Conservation (phyloP, 2,888 invertebrate genomes). For the Lasioglossum villosulum region DNA sequence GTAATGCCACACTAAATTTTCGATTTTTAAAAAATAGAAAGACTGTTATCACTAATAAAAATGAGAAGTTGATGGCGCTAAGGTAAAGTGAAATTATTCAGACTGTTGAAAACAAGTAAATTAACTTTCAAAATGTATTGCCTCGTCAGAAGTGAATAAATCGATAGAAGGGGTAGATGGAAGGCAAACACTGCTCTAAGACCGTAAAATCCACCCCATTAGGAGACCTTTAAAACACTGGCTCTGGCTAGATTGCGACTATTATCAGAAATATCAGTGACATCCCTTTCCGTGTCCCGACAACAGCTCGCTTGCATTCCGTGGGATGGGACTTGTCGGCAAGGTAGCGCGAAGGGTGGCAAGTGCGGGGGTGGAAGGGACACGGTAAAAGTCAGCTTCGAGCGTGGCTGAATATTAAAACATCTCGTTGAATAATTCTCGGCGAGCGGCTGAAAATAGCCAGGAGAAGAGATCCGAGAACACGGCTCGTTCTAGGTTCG, state of each 20-base stretch:
- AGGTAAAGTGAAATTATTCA: too few relatives aligned
- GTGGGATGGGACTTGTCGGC: background rate
- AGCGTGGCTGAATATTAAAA: conserved; percentile 63
- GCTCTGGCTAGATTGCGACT: background rate
- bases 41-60: too few relatives aligned
- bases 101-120: background rate
- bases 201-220: background rate
- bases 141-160: background rate
- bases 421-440: conserved; percentile 65
- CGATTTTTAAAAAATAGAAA: background rate
- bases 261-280: background rate
- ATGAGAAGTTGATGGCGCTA: too few relatives aligned
- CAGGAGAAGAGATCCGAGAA: conserved; percentile 60
- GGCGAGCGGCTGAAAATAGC: conserved; percentile 65
- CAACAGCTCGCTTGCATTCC: background rate
- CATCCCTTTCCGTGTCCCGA: background rate
- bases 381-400: conserved; percentile 49
- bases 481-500: conserved; percentile 61
- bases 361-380: background rate
- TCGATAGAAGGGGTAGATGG: background rate
- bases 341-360: background rate
- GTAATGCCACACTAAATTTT: too few relatives aligned
- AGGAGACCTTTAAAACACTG: background rate
- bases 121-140: background rate
- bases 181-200: background rate